Conservation (phyloP, 2,888 invertebrate species). For the Clunio marinus region DNA sequence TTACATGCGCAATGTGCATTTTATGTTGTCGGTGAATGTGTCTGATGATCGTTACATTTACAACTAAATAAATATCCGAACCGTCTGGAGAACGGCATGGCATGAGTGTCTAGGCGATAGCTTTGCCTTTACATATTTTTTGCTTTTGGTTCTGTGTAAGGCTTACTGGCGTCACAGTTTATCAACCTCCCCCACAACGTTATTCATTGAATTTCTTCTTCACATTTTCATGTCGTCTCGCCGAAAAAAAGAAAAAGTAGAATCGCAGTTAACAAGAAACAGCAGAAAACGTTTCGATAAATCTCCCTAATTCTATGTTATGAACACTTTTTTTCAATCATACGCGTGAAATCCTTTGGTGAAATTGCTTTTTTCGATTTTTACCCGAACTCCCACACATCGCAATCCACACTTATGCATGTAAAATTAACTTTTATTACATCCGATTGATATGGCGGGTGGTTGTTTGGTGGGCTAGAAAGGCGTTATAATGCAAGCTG, state of each 20-base stretch:
- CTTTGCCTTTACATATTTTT: neutral
- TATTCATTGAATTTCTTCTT: too few species aligned
- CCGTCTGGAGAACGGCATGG: neutral
- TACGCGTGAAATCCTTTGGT: neutral
- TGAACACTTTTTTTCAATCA: too few species aligned
- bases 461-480: neutral
- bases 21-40: neutral
- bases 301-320: too few species aligned
- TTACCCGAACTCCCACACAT: neutral
- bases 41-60: neutral
- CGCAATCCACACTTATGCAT: neutral
- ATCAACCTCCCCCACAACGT: conserved; percentile 27
- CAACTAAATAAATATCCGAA: conserved; percentile 1
- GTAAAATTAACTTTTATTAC: conserved; percentile 17
- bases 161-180: conserved; percentile 33
- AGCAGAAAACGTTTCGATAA: too few species aligned
- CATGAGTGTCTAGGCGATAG: conserved; percentile 12
- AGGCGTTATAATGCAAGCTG: neutral
- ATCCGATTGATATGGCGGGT: conserved; percentile 3
- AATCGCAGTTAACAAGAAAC: too few species aligned
- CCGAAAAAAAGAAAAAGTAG: neutral
- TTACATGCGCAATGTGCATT: conserved; percentile 32
- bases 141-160: neutral
- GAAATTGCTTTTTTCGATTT: neutral
- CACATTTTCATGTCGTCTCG: conserved; percentile 3